Evolutionary conservation across 2,888 invertebrate species (phyloP), one percentile per base, ranked within the genome.

Genomic region (Panorpa germanica): DNA sequence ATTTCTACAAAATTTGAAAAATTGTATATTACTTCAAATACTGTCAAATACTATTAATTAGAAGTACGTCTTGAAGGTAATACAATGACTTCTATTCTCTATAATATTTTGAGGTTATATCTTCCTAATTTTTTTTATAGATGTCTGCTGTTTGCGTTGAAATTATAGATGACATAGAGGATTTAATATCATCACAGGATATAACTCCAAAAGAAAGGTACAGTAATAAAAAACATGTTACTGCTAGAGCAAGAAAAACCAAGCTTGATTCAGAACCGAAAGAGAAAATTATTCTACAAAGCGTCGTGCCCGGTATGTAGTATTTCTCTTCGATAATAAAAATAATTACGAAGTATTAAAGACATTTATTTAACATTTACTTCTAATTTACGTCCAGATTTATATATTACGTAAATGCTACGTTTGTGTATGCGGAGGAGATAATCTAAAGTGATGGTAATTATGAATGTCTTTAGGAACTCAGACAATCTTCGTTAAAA

Each of bases 401-500:
- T 20, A 9, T 9, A 20, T 9, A 20, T 20, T 20, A 20, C n/a
- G 8, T 20, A 9, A 20, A 9, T 20, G 8, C 20, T 28, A 14
- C 22, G 8, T 19, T 22, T 20, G 14, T 28, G 19, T 28, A 13
- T 13, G 5, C 14, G 14, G 5, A 10, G 10, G 19, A 28, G 16
- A 31, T 8, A 12, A 7, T 4, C 14, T 17, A 23, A 9, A 9
- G 20, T 18, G 6, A 28, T 28, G 16, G 31, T 5, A 25, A 13
- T 38, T 43, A 1, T 59, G 57, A 34, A 43, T 55, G 34, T 55
- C 66, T 42, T 59, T 61, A 46, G 83, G 88, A 2, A 82, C 81
- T 0, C 74, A 82, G 52, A 71, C 61, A 25, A 67, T 90, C 25
- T 88, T 72, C 43, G 66, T 93, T 2, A 88, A 88, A 55, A 95